Evolutionary conservation across 2,797 vertebrate genomes (phyloP).

Genomic region (Oceanodroma leucorhoa): DNA sequence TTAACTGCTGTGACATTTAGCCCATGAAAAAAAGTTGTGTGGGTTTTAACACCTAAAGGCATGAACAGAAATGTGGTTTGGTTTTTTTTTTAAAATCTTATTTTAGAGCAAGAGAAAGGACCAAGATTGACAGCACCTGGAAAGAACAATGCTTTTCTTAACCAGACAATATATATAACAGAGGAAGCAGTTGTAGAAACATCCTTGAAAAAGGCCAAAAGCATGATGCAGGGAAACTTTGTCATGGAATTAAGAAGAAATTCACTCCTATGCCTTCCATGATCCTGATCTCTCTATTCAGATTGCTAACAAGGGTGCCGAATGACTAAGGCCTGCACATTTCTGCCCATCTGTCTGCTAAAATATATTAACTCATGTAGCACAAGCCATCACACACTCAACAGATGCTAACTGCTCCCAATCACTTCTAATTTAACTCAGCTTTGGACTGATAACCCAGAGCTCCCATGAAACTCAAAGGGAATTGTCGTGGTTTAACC

Average conservation of each 20-base stretch:
- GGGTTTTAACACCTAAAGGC: slow-evolving; percentile 44
- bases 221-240: background rate
- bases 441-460: slow-evolving; percentile 14
- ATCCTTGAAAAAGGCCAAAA: background rate
- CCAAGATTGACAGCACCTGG: background rate
- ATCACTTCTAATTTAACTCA: slow-evolving; percentile 35
- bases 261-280: background rate
- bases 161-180: background rate
- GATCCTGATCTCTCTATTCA: slow-evolving; percentile 8
- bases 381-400: slow-evolving; percentile 45
- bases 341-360: slow-evolving; percentile 61
- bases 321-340: slow-evolving; percentile 36
- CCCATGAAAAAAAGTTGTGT: background rate
- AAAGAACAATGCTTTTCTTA: background rate
- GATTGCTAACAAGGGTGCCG: slow-evolving; percentile 12
- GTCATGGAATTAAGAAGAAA: background rate
- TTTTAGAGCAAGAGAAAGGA: background rate
- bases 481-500: background rate
- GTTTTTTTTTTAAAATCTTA: background rate
- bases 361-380: slow-evolving; percentile 29
- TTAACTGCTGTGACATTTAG: slow-evolving; percentile 3
- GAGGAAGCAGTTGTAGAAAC: background rate
- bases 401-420: slow-evolving; percentile 48
- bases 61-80: background rate
- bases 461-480: background rate